phyloP scores from a whole-genome alignment of 2,888 invertebrate genomes.

The Antheraea yamamai region DNA sequence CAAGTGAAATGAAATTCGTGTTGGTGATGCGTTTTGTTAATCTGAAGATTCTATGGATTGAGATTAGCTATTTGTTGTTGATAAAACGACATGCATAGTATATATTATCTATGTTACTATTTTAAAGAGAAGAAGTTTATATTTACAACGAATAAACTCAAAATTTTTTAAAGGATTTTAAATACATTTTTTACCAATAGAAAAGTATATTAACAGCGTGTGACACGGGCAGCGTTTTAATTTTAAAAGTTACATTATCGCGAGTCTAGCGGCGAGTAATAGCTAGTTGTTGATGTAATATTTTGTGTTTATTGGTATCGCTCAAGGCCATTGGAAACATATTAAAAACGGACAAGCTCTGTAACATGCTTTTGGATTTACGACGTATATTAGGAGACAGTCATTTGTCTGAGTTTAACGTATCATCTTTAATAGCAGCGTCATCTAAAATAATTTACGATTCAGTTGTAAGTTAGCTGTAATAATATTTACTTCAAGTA shows the following conservation, averaged over 20 bases:
- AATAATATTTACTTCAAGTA: too few species aligned
- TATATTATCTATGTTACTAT: not conserved
- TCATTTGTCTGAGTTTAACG: not conserved
- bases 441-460: not conserved
- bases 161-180: too few species aligned
- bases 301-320: too few species aligned
- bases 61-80: constrained; percentile 40
- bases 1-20: constrained; percentile 55
- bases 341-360: too few species aligned
- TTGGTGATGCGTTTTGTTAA: constrained; percentile 44
- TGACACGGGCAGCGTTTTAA: too few species aligned
- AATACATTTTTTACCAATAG: too few species aligned
- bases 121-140: not conserved
- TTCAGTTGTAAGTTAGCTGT: not conserved
- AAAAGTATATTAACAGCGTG: too few species aligned
- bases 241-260: too few species aligned
- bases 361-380: not conserved
- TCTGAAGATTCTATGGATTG: constrained; percentile 43
- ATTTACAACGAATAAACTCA: not conserved
- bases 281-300: too few species aligned
- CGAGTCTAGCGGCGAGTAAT: too few species aligned
- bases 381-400: not conserved
- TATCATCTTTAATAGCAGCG: not conserved
- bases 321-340: not conserved
- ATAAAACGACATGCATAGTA: constrained; percentile 13